A percentile compares a stretch with the other conserved stretches of the same genome.
phyloP scores from a whole-genome alignment of 2,888 invertebrate genomes.

The Diadegma fenestrale region DNA sequence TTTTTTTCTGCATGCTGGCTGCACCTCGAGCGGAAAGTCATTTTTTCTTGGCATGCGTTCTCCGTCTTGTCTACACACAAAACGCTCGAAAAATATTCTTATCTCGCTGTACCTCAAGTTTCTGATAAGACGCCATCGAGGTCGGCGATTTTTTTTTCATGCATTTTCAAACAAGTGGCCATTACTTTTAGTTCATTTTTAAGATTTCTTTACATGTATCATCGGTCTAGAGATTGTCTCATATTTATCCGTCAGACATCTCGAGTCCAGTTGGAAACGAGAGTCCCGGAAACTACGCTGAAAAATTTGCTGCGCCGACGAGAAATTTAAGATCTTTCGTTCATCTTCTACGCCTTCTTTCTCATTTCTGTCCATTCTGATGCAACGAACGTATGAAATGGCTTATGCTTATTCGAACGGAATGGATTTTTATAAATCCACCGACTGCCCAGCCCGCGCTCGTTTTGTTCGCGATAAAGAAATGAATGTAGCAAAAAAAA shows the following conservation, averaged over 20 bases:
- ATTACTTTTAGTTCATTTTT: neutral
- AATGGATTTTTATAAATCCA: neutral
- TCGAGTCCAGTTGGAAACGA: conserved; percentile 22
- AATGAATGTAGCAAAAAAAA: neutral
- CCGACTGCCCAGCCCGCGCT: no score
- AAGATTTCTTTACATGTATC: neutral
- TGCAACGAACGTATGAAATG: neutral
- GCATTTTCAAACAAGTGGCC: neutral
- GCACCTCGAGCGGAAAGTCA: neutral
- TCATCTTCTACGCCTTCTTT: neutral
- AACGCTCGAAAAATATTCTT: neutral
- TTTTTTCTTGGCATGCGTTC: neutral
- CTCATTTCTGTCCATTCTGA: neutral
- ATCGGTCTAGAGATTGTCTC: neutral
- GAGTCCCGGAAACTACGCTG: conserved; percentile 30
- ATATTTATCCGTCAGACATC: conserved; percentile 5
- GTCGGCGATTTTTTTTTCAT: neutral
- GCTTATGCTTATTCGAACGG: neutral
- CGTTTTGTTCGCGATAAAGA: neutral
- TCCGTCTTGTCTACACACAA: neutral
- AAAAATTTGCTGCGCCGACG: conserved; percentile 25
- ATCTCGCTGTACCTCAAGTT: neutral
- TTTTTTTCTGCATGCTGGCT: neutral
- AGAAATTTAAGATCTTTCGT: conserved; percentile 26
- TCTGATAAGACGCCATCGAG: neutral